These are phyloP conservation scores for Propithecus perrieri DNA, from an alignment of 2,797 vertebrate genomes.

Conservation along the genomic window DNA sequence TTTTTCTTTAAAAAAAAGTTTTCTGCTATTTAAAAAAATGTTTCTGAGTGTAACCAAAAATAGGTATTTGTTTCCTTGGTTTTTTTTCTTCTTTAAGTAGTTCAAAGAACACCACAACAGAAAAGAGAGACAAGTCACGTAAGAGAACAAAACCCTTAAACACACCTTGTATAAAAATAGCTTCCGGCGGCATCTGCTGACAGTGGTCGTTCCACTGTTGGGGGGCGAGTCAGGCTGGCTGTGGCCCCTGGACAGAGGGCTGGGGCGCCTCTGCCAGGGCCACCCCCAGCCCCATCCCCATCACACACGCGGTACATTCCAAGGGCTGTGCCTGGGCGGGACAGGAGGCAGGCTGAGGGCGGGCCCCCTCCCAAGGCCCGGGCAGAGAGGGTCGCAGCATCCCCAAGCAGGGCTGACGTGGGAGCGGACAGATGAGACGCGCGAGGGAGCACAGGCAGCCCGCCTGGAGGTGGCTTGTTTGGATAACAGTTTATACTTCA, in stretches of 20 bases:
- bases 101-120: slow-evolving; percentile 62
- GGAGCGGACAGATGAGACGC: not conserved
- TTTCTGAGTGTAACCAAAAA: slow-evolving; percentile 76
- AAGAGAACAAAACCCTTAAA: slow-evolving; percentile 46
- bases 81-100: slow-evolving; percentile 52
- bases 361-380: not conserved
- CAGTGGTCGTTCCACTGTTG: not conserved
- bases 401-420: not conserved
- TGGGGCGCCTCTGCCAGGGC: not conserved
- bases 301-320: not conserved
- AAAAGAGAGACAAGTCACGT: slow-evolving; percentile 60
- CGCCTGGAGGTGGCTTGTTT: not conserved
- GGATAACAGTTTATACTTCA: not conserved
- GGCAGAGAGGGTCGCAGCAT: not conserved
- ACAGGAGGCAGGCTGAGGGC: not conserved
- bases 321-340: not conserved
- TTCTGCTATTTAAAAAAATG: slow-evolving; percentile 77
- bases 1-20: slow-evolving; percentile 49
- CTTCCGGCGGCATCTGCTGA: slow-evolving; percentile 54
- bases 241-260: not conserved
- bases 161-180: slow-evolving; percentile 76
- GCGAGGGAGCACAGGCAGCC: fast-evolving
- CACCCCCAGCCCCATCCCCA: not conserved
- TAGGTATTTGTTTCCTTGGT: slow-evolving; percentile 60
- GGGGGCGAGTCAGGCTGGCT: not conserved